Conservation (phyloP, 2,888 invertebrate species). For the Cerastoderma edule region DNA sequence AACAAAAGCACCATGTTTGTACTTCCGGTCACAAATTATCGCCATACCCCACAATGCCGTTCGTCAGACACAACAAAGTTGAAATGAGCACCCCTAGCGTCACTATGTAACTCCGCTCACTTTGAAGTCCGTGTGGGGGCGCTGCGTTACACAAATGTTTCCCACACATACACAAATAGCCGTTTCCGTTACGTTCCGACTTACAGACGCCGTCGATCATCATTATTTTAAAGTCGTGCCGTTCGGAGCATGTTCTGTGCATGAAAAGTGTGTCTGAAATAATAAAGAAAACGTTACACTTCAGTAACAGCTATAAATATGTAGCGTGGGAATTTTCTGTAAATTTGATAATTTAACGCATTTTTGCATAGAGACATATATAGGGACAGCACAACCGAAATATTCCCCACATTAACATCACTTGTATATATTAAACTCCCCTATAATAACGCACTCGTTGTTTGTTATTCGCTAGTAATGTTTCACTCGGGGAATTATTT, state of each 20-base stretch:
- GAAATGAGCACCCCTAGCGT: neutral
- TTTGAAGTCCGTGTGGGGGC: neutral
- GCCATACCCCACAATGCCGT: neutral
- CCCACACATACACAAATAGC: conserved; percentile 81
- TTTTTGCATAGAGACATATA: no score
- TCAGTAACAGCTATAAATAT: no score
- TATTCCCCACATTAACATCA: no score
- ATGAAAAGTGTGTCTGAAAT: conserved; percentile 74
- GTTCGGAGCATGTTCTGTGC: conserved; percentile 75
- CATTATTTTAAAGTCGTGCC: conserved; percentile 73
- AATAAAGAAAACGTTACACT: conserved; percentile 2
- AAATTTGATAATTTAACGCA: no score
- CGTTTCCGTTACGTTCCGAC: conserved; percentile 79
- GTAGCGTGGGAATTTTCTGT: no score
- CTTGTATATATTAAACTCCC: no score
- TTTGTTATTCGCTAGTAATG: no score
- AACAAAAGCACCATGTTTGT: neutral
- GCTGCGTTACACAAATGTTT: conserved; percentile 75
- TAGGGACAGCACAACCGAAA: no score
- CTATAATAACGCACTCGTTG: no score
- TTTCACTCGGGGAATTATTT: no score
- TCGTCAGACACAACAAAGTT: neutral
- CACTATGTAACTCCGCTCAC: no score
- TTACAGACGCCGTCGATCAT: conserved; percentile 80
- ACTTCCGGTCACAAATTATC: conserved; percentile 4